phyloP scores from a whole-genome alignment of 2,888 invertebrate species.

The Scrobipalpa costella region DNA sequence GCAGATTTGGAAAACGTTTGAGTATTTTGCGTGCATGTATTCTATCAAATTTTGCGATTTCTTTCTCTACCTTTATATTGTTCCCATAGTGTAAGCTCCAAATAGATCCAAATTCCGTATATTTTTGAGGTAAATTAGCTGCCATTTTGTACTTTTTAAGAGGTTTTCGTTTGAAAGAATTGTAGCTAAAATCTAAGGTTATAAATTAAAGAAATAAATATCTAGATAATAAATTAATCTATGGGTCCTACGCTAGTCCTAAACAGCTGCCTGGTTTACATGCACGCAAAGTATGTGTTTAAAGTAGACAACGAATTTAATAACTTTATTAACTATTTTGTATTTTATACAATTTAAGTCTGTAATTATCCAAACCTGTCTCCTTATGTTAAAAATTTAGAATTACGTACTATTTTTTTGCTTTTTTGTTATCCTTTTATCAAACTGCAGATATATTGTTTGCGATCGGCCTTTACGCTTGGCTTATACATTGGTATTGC shows the following conservation, averaged over 20 bases:
- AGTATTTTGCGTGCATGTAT: slow-evolving; percentile 54
- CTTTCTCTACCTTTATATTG: slow-evolving; percentile 65
- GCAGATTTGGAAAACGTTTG: slow-evolving; percentile 44
- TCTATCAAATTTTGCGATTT: slow-evolving; percentile 49
- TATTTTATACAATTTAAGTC: slow-evolving; percentile 25
- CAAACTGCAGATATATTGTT: slow-evolving; percentile 1
- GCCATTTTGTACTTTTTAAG: slow-evolving; percentile 64
- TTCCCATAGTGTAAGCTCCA: slow-evolving; percentile 78
- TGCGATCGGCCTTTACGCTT: neutral
- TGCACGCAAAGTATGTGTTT: slow-evolving; percentile 54
- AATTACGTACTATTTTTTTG: slow-evolving; percentile 12
- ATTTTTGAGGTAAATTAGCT: slow-evolving; percentile 57
- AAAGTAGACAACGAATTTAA: slow-evolving; percentile 31
- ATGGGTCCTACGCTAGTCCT: slow-evolving; percentile 34
- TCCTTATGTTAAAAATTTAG: slow-evolving; percentile 27
- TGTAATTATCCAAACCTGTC: slow-evolving; percentile 41
- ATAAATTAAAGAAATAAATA: slow-evolving; percentile 42
- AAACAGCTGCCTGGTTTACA: slow-evolving; percentile 66
- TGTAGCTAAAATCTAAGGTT: slow-evolving; percentile 43
- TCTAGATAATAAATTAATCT: slow-evolving; percentile 37
- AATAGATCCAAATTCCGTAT: slow-evolving; percentile 39
- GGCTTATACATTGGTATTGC: neutral
- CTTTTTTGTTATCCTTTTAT: neutral
- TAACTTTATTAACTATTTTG: slow-evolving; percentile 8
- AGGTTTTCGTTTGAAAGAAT: slow-evolving; percentile 45